These are phyloP conservation scores for Agonopterix alstromeriana DNA, from an alignment of 2,888 invertebrate species.

Conservation along the genomic window DNA sequence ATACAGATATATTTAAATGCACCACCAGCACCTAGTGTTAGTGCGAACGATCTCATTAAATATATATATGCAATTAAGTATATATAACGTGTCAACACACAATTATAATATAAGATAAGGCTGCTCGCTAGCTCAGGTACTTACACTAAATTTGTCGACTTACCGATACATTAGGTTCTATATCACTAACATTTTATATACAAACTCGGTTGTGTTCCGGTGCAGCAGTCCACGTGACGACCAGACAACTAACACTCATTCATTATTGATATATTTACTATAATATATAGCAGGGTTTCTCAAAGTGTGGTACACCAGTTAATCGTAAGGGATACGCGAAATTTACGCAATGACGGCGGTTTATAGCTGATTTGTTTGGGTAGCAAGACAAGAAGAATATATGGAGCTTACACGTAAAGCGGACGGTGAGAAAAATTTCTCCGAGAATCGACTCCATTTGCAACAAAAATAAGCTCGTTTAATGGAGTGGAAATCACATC, in stretches of 20 bases:
- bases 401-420: too few relatives aligned
- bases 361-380: too few relatives aligned
- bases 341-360: too few relatives aligned
- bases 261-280: too few relatives aligned
- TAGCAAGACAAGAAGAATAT: too few relatives aligned
- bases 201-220: neutral
- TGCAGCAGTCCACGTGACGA: neutral
- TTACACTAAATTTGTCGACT: conserved; percentile 34
- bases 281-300: too few relatives aligned
- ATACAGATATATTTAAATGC: conserved; percentile 31
- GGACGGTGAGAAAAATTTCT: too few relatives aligned
- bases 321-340: too few relatives aligned
- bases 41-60: conserved; percentile 18
- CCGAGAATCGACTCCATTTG: too few relatives aligned
- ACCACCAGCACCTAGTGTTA: conserved; percentile 20
- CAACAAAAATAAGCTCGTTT: too few relatives aligned
- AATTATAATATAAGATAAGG: neutral
- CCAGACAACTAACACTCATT: neutral
- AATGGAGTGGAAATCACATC: too few relatives aligned
- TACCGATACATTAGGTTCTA: conserved; percentile 2
- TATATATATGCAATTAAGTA: neutral
- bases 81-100: conserved; percentile 12
- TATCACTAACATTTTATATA: conserved; percentile 3
- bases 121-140: conserved; percentile 40
- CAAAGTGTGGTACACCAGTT: too few relatives aligned